Evolutionary conservation across 2,888 invertebrate genomes (phyloP), one percentile per base, ranked within the genome.

Genomic region (Drosophila monieri): DNA sequence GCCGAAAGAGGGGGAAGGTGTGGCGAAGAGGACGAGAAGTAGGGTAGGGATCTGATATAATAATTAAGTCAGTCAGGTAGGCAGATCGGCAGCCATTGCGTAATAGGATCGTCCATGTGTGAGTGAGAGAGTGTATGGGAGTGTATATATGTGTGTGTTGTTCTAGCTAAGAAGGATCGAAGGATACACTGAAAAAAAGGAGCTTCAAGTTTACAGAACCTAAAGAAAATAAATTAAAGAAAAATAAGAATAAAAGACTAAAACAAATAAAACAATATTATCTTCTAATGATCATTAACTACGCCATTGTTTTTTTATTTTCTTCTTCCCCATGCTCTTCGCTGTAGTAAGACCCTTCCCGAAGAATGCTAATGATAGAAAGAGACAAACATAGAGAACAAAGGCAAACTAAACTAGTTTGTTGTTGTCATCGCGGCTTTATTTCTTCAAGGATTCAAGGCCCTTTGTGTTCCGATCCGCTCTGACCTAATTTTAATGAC

Each of bases 1-100:
- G n/a, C 4, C 3, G n/a, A 10, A 41, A 15, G 25, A 12, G 8
- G 35, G 51, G 15, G 30, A 9, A 32, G 12, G 18, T 18, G 18
- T 18, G 18, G 1, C 18, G 18, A 27, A 21, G 37, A 41, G 35
- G 39, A 14, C 35, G 47, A 14, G 14, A 52, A 51, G 32, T 52
- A 56, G 47, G 35, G 65, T 43, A 52, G 67, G 60, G 27, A 54
- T 54, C 72, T 85, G 85, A 85, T 85, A 87, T 85, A 87, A 85
- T 87, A 81, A 87, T 85, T 86, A 85, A 81, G 61, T 60, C 49
- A 49, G 79, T 78, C 87, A 85, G 85, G 85, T 85, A 85, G 81
- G 76, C 72, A 81, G 79, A 78, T 81, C 79, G 65, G 56, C 59
- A 78, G 76, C 77, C 83, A 85, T 85, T 85, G 85, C 85, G 85